A percentile compares a stretch with the other conserved stretches of the same genome.
These are phyloP conservation scores for Cichlasoma orientale DNA, from an alignment of 2,797 vertebrate species.

Conservation along the genomic window DNA sequence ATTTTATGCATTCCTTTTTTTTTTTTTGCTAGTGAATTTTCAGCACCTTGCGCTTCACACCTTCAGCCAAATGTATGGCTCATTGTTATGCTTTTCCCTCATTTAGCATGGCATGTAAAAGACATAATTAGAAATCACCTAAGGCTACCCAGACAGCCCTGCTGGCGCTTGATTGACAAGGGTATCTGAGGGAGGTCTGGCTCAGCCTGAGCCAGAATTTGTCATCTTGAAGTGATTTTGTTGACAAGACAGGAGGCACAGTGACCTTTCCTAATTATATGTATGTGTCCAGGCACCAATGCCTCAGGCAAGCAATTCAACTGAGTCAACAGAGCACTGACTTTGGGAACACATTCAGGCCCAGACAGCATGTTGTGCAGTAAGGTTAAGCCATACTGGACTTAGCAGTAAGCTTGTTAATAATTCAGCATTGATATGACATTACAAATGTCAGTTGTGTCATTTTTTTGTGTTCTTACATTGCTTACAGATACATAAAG, in stretches of 20 bases:
- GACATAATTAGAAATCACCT: slow-evolving; percentile 77
- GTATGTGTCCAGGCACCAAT: slow-evolving; percentile 77
- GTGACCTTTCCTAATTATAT: slow-evolving; percentile 85
- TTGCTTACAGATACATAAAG: slow-evolving; percentile 15
- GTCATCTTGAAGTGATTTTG: slow-evolving; percentile 82
- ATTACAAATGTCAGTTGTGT: slow-evolving; percentile 49
- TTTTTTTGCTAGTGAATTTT: slow-evolving; percentile 2
- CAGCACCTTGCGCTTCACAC: slow-evolving; percentile 21
- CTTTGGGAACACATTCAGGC: slow-evolving; percentile 57
- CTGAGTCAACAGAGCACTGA: slow-evolving; percentile 80
- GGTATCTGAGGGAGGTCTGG: slow-evolving; percentile 72
- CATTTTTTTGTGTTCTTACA: slow-evolving; percentile 29
- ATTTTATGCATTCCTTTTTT: not conserved
- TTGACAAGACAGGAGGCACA: slow-evolving; percentile 80
- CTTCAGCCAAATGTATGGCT: slow-evolving; percentile 46
- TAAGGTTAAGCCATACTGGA: slow-evolving; percentile 55
- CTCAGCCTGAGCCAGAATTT: slow-evolving; percentile 68
- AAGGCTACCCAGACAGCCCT: slow-evolving; percentile 68
- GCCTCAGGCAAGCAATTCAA: slow-evolving; percentile 82
- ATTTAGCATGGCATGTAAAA: slow-evolving; percentile 58
- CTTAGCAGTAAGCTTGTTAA: slow-evolving; percentile 57
- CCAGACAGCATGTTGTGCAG: slow-evolving; percentile 55
- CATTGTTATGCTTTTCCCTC: slow-evolving; percentile 55
- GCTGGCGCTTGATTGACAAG: slow-evolving; percentile 77
- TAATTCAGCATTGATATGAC: slow-evolving; percentile 66